Evolutionary conservation across 2,888 invertebrate species (phyloP).

Genomic region (Caenorhabditis becei): DNA sequence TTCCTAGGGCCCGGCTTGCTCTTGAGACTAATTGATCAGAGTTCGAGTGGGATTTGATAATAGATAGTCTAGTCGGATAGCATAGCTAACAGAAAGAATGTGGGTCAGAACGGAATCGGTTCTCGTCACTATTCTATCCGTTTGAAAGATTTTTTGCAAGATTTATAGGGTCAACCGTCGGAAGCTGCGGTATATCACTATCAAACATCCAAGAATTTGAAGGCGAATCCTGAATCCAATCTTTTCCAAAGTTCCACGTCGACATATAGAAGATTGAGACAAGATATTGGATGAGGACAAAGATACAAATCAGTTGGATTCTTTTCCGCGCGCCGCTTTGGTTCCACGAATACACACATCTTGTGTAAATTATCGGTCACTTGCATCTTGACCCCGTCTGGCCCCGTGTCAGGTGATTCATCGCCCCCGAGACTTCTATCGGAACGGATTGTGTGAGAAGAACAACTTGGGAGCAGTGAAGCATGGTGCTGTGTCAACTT

Average conservation of each 20-base stretch:
- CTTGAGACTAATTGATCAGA: slow-evolving; percentile 41
- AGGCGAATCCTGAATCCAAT: too few species aligned
- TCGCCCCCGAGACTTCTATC: not conserved
- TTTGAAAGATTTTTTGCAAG: not conserved
- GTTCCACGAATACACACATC: slow-evolving; percentile 9
- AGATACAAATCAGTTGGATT: slow-evolving; percentile 43
- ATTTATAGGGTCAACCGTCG: too few species aligned
- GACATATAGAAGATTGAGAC: not conserved
- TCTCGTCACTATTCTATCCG: not conserved
- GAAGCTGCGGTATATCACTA: too few species aligned
- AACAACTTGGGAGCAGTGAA: slow-evolving; percentile 33
- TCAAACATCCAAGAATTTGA: too few species aligned
- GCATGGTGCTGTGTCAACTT: slow-evolving; percentile 17
- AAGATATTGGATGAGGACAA: not conserved
- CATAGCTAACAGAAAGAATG: not conserved
- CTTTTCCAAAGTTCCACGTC: not conserved
- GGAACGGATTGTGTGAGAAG: not conserved
- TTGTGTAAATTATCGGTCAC: slow-evolving; percentile 51
- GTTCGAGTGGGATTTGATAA: slow-evolving; percentile 32
- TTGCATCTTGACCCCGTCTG: slow-evolving; percentile 16
- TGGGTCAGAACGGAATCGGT: not conserved
- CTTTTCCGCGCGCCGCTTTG: not conserved
- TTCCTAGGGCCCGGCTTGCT: not conserved
- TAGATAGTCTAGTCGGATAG: slow-evolving; percentile 10
- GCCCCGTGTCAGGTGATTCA: slow-evolving; percentile 50